Evolutionary conservation across 53 echinoderm and acorn worm genomes (phyloP), one percentile per base, ranked within the genome.

Genomic region (Astropecten irregularis): DNA sequence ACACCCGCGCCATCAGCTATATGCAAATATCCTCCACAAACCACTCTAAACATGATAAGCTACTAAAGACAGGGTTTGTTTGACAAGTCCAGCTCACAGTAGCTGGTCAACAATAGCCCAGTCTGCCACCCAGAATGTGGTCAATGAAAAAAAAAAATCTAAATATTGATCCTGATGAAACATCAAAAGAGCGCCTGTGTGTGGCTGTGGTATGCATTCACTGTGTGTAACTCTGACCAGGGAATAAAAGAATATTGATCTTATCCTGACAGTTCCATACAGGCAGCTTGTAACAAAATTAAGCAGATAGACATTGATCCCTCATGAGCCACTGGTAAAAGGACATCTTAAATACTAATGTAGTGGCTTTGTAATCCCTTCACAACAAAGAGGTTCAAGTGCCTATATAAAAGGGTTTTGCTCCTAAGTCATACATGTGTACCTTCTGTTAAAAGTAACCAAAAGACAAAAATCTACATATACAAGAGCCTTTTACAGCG

Each of bases 1-100:
- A 42, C 27, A 26, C 25, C 3, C 25, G 27, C 68, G 44, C 68
- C 68, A 49, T 71, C 71, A 71, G 71, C 71, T 71, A 71, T 30
- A 71, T 71, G 71, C 71, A 71, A 71, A 71, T 69, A 29, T 26
- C 44, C 9, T 10, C 22, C 26, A 25, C 25, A 33, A 34, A 30
- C 30, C 7, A 32, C 71, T 47, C 1, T 29, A 3, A 14, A 48
- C 68, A 47, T 4, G 47, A 15, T 49, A 50, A 71, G 71, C 71
- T 49, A 71, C 48, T 71, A 50, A 71, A 49, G 49, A n/a, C n/a
- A 25, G n/a, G 50, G 71, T 31, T 33, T 49, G 49, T 49, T 71
- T 71, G 51, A 71, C 71, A 71, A 71, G 71, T 30, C 20, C 15
- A 33, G 18, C 49, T 26, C 0, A 19, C 32, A 34, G 34, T 15